These are phyloP conservation scores for Sula dactylatra DNA, from an alignment of 2,113 vertebrate genomes.

Conservation along the genomic window DNA sequence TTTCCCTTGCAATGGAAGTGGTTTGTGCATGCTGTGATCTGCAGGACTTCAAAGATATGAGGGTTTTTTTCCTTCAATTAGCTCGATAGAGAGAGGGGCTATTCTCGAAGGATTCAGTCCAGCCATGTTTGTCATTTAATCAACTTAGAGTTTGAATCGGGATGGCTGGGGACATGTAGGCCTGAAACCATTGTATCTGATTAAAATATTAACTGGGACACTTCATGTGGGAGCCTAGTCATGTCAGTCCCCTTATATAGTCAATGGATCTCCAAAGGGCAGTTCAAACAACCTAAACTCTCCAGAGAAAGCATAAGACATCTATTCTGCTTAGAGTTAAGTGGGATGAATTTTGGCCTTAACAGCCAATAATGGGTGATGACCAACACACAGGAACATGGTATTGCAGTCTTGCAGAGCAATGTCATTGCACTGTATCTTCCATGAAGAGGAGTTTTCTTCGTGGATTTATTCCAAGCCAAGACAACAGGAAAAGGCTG, in stretches of 20 bases:
- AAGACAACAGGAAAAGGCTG: background rate
- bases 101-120: background rate
- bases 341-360: background rate
- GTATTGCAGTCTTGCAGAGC: background rate
- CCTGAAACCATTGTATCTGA: background rate
- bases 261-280: background rate
- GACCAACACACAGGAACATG: background rate
- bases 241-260: background rate
- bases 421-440: background rate
- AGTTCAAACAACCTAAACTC: background rate
- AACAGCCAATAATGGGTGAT: background rate
- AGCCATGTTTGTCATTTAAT: background rate
- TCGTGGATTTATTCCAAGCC: background rate
- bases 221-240: background rate
- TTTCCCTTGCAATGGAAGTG: background rate
- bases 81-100: background rate
- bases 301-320: background rate
- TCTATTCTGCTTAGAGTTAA: background rate
- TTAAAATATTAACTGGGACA: conserved; percentile 6
- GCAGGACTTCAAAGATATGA: background rate
- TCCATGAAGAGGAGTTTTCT: background rate
- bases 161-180: background rate
- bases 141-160: background rate
- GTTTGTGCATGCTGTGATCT: background rate
- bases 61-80: background rate